These are phyloP conservation scores for Ladona fulva DNA, from an alignment of 1,140 invertebrate species.

Conservation along the genomic window DNA sequence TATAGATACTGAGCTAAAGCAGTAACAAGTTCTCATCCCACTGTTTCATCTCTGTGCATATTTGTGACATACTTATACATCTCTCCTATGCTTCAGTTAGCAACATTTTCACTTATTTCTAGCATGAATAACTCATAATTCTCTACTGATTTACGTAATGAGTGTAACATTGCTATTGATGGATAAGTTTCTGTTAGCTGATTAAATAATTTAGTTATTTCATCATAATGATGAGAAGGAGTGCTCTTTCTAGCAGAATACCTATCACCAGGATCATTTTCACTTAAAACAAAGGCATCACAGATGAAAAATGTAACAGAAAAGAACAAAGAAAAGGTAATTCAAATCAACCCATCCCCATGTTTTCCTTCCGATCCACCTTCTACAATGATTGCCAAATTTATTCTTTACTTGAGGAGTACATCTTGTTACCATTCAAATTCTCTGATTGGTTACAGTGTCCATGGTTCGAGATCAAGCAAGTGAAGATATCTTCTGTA, in stretches of 20 bases:
- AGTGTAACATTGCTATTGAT: constrained; percentile 57
- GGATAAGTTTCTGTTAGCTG: constrained; percentile 53
- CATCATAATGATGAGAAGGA: constrained; percentile 52
- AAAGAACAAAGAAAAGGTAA: neutral
- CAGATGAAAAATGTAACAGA: neutral
- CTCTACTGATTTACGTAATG: constrained; percentile 70
- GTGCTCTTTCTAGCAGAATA: neutral
- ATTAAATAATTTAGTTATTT: constrained; percentile 52
- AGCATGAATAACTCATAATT: constrained; percentile 65
- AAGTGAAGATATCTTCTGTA: no score
- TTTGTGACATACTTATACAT: constrained; percentile 96
- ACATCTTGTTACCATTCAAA: no score
- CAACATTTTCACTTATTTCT: constrained; percentile 66
- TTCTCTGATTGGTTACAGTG: no score
- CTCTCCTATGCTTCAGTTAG: constrained; percentile 45
- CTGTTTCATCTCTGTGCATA: constrained; percentile 96
- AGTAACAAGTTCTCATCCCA: constrained; percentile 83
- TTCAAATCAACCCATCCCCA: no score
- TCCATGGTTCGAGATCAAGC: no score
- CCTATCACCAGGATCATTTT: neutral
- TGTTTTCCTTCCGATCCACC: no score
- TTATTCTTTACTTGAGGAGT: no score
- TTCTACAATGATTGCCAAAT: no score
- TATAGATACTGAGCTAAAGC: constrained; percentile 78
- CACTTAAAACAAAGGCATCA: neutral